Evolutionary conservation across 2,888 invertebrate genomes (phyloP).

Genomic region (Euproctis similis): DNA sequence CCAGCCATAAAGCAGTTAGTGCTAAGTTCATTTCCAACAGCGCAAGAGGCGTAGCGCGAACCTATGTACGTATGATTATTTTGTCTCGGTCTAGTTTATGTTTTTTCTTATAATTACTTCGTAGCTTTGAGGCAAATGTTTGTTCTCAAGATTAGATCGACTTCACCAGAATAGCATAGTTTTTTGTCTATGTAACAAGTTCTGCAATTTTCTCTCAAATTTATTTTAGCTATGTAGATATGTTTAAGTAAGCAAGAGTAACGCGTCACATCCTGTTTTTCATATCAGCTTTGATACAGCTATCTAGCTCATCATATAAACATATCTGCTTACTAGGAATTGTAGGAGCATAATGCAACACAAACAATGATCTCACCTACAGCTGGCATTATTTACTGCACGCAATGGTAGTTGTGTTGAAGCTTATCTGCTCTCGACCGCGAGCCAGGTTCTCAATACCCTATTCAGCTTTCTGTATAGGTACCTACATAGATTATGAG

Average conservation of each 20-base stretch:
- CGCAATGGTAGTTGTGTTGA: slow-evolving; percentile 9
- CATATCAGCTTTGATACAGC: slow-evolving; percentile 2
- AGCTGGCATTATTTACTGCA: neutral
- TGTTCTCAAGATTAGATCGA: too few species aligned
- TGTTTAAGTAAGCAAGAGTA: too few species aligned
- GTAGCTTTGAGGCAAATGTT: too few species aligned
- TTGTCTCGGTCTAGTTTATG: too few species aligned
- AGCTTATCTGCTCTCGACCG: slow-evolving; percentile 11
- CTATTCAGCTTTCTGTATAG: slow-evolving; percentile 1
- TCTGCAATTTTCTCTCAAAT: slow-evolving; percentile 10
- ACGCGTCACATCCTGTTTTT: neutral
- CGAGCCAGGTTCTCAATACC: neutral
- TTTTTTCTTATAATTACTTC: too few species aligned
- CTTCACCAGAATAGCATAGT: too few species aligned
- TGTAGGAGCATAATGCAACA: slow-evolving; percentile 14
- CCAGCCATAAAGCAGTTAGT: too few species aligned
- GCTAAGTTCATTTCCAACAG: too few species aligned
- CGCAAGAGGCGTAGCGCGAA: too few species aligned
- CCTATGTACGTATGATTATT: too few species aligned
- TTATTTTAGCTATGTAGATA: slow-evolving; percentile 1
- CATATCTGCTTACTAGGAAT: slow-evolving; percentile 21
- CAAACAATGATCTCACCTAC: slow-evolving; percentile 34
- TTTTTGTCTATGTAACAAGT: too few species aligned
- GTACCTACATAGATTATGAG: too few species aligned
- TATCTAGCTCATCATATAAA: neutral